Evolutionary conservation across 2,113 vertebrate species (phyloP), one percentile per base, ranked within the genome.

Genomic region (Hemicordylus capensis): DNA sequence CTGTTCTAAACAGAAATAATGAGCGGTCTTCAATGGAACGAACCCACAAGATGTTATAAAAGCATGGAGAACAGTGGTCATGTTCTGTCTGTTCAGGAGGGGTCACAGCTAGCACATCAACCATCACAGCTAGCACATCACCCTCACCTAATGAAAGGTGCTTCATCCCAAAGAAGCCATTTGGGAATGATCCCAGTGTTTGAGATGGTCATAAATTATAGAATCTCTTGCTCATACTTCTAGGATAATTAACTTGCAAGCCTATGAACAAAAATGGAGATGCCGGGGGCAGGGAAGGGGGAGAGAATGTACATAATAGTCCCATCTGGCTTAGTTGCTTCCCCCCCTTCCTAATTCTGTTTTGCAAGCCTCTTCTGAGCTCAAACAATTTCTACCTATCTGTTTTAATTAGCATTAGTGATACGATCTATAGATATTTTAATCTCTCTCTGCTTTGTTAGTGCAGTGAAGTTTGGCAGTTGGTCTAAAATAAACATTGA

Each of bases 401-500:
- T 70, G 37, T 80, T 89, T 24, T 20, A 64, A 42, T 82, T 90
- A 80, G 4, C 37, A 78, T 56, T 70, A 85, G 11, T 1, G 28
- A 61, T 75, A 86, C n/a, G 34, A 6, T 87, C 37, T 90, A 34
- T 24, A 88, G 39, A 79, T 90, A 75, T 90, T 90, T 92, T 85
- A 69, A 66, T 58, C 88, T 85, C 51, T 12, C 51, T 59, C 46
- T 88, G 87, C 70, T 86, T 48, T 90, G 69, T 88, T 75, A 75
- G 86, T 80, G 31, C 34, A 84, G 82, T 34, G 61, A 0, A 31
- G 14, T 84, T 76, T 67, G 73, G 0, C 59, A 89, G 64, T 67
- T 77, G 74, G 86, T 83, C 76, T 87, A 86, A 90, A 91, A 86
- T 82, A 90, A 93, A 80, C 42, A 84, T 66, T 51, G 46, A 51